Percentiles rank a stretch among this genome's conserved stretches.
Evolutionary conservation across 2,888 invertebrate species (phyloP).

Genomic region (Eustalomyia histrio): DNA sequence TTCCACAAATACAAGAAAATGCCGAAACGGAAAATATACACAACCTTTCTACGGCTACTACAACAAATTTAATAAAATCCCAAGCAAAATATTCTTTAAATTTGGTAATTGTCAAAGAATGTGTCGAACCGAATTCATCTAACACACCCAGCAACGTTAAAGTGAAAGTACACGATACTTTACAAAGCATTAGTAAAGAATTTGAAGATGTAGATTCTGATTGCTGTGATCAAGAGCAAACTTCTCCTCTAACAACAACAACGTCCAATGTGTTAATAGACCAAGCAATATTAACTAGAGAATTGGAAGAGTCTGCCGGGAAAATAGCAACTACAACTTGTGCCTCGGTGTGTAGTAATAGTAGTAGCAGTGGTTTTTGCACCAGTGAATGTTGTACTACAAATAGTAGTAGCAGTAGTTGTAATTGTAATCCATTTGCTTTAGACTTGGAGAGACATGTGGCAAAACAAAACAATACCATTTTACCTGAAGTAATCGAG

Average conservation of each 20-base stretch:
- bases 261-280: background rate
- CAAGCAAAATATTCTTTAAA: conserved; percentile 60
- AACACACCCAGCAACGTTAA: background rate
- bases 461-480: conserved; percentile 2
- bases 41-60: background rate
- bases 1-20: conserved; percentile 38
- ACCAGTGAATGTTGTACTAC: conserved; percentile 67
- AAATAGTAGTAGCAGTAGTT: conserved; percentile 67
- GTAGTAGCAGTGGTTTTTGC: conserved; percentile 67
- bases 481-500: conserved; percentile 25
- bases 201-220: conserved; percentile 32
- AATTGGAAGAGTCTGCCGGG: conserved; percentile 8
- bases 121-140: conserved; percentile 24
- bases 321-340: conserved; percentile 27
- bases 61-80: conserved; percentile 23
- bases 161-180: background rate
- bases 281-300: background rate
- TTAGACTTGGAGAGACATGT: conserved; percentile 53
- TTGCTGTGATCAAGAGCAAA: conserved; percentile 36
- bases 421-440: conserved; percentile 64
- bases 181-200: conserved; percentile 20
- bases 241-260: background rate
- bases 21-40: too few relatives aligned
- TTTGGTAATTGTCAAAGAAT: conserved; percentile 61
- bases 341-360: conserved; percentile 64